Evolutionary conservation across 2,888 invertebrate genomes (phyloP).

Genomic region (Eilema caniola): DNA sequence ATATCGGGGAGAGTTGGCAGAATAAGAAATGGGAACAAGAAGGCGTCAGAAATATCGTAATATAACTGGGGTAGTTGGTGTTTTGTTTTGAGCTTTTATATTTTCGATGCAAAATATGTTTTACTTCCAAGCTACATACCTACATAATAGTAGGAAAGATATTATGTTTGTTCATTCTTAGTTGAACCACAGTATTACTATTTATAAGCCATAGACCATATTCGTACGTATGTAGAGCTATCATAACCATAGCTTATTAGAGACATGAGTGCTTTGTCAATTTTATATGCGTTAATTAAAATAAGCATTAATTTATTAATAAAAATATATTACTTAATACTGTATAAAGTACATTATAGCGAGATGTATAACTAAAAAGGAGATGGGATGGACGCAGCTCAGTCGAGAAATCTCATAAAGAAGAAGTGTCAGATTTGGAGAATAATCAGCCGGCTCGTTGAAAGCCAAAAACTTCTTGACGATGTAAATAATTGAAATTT

Average conservation of each 20-base stretch:
- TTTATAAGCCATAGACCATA: too few relatives aligned
- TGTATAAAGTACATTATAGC: too few relatives aligned
- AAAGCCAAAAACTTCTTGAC: neutral
- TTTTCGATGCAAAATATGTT: conserved; percentile 15
- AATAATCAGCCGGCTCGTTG: too few relatives aligned
- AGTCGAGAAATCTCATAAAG: neutral
- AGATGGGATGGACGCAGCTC: neutral
- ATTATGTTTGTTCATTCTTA: conserved; percentile 12
- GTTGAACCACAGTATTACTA: too few relatives aligned
- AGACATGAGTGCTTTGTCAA: neutral
- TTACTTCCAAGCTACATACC: conserved; percentile 16
- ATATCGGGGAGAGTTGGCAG: conserved; percentile 34
- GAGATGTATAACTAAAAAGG: neutral
- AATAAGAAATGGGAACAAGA: conserved; percentile 43
- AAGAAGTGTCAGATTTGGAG: too few relatives aligned
- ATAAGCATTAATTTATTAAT: neutral
- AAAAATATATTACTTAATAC: too few relatives aligned
- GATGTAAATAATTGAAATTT: neutral
- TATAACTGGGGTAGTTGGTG: conserved; percentile 26
- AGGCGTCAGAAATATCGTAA: conserved; percentile 34
- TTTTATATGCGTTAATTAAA: neutral
- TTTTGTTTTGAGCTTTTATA: conserved; percentile 14
- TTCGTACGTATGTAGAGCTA: neutral
- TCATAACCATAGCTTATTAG: neutral
- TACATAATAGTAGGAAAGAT: neutral